These are phyloP conservation scores for Noctua comes DNA, from an alignment of 2,888 invertebrate genomes.

Conservation along the genomic window DNA sequence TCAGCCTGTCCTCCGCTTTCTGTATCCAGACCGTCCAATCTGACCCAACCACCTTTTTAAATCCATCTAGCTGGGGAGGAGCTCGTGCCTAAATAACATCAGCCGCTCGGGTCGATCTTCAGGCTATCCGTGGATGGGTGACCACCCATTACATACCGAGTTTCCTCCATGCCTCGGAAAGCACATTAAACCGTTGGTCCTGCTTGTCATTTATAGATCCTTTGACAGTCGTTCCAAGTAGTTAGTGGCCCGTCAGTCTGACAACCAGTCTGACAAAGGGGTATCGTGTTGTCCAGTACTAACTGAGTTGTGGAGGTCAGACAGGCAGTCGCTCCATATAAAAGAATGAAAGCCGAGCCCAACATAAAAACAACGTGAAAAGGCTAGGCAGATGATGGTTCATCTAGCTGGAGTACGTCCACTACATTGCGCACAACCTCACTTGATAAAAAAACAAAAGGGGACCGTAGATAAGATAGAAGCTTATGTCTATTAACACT, in stretches of 20 bases:
- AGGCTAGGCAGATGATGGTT: not conserved
- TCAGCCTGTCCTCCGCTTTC: not conserved
- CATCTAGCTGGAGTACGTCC: not conserved
- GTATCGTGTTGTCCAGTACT: not conserved
- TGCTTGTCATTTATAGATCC: not conserved
- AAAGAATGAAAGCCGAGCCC: not conserved
- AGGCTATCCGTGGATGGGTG: not conserved
- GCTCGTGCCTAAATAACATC: not conserved
- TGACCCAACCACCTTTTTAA: not conserved
- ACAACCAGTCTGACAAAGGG: not conserved
- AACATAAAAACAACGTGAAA: not conserved
- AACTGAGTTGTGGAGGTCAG: not conserved
- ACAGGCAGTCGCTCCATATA: not conserved
- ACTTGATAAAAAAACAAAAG: conserved; percentile 1
- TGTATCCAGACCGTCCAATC: not conserved
- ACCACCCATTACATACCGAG: not conserved
- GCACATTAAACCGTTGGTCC: not conserved
- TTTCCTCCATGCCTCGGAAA: not conserved
- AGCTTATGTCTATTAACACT: conserved; percentile 36
- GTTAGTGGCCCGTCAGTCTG: not conserved
- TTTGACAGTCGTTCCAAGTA: not conserved
- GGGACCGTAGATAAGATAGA: conserved; percentile 19
- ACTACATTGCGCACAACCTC: not conserved
- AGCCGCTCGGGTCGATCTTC: not conserved
- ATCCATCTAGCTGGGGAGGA: not conserved